These are phyloP conservation scores for Troides aeacus DNA, from an alignment of 2,888 invertebrate genomes.

Conservation along the genomic window DNA sequence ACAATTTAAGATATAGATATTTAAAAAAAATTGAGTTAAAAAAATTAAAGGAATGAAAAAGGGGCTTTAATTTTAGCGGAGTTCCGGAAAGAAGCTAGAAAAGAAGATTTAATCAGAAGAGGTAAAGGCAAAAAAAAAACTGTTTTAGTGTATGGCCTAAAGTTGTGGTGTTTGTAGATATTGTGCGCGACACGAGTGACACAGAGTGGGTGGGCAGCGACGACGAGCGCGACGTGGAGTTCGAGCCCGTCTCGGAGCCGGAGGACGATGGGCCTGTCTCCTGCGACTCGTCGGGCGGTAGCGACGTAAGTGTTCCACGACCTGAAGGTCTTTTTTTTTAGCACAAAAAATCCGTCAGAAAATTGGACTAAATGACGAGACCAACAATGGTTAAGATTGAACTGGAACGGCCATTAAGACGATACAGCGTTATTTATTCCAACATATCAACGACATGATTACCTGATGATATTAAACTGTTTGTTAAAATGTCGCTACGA, in stretches of 20 bases:
- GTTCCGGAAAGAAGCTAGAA: background rate
- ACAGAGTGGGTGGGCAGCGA: constrained; percentile 55
- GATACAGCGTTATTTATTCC: no score
- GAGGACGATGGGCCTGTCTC: constrained; percentile 62
- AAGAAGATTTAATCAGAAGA: constrained; percentile 17
- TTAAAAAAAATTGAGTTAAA: constrained; percentile 24
- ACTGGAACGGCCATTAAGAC: no score
- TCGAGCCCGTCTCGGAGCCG: constrained; percentile 75
- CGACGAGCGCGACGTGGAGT: constrained; percentile 56
- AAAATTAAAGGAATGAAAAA: constrained; percentile 11
- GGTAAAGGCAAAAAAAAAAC: constrained; percentile 13
- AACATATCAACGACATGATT: no score
- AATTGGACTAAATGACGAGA: no score
- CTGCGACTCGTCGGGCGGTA: constrained; percentile 73
- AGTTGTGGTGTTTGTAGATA: constrained; percentile 67
- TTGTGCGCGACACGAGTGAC: constrained; percentile 78
- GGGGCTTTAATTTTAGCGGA: no score
- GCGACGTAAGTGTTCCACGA: constrained; percentile 64
- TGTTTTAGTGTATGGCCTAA: constrained; percentile 33
- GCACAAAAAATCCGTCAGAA: no score
- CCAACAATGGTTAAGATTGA: no score
- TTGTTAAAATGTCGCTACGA: no score
- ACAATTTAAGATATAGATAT: constrained; percentile 6
- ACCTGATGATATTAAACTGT: no score
- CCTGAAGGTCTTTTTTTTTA: no score